Evolutionary conservation across 2,888 invertebrate genomes (phyloP), one percentile per base, ranked within the genome.

Genomic region (Pilophorus perplexus): DNA sequence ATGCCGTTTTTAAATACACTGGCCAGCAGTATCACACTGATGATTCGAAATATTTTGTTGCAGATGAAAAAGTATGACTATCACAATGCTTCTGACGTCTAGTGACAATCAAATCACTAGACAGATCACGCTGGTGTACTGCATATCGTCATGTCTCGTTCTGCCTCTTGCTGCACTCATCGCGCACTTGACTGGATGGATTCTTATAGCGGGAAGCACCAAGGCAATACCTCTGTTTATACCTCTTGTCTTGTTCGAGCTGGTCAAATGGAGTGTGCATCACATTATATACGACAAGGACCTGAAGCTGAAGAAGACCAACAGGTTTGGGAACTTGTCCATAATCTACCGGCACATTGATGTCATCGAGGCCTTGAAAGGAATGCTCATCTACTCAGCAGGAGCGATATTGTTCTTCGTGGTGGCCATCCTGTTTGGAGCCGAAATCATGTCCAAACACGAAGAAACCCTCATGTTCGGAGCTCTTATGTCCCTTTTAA

Each of bases 391-490:
- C 48, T 73, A 82, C 1, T 70, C 81, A 0, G 75, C 80, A 25
- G 78, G 81, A 23, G 78, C 80, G 40, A 75, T 79, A 38, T 74
- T 82, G 64, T 86, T 83, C 74, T 86, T 85, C 72, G 69, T 82
- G 2, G 77, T 82, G 3, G 83, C 85, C 16, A 81, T 88, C 54
- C 72, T 88, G 54, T 87, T 87, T 72, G 88, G 88, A 37, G 88
- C 87, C 0, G 85, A 87, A 3, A 75, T 85, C 3, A 75, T 84
- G 44, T 81, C 81, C 6, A 80, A 83, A 67, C 83, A 84, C 38
- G 84, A 87, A 73, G 84, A 86, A 76, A 88, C 88, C 0, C 78
- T 85, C 22, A 84, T 85, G 81, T 79, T 88, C 67, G 82, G 86
- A 2, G 71, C 83, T 1, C 77, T 87, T 27, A 74, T 88, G 64